phyloP scores from a whole-genome alignment of 1,140 invertebrate genomes.

The Coboldia fuscipes region DNA sequence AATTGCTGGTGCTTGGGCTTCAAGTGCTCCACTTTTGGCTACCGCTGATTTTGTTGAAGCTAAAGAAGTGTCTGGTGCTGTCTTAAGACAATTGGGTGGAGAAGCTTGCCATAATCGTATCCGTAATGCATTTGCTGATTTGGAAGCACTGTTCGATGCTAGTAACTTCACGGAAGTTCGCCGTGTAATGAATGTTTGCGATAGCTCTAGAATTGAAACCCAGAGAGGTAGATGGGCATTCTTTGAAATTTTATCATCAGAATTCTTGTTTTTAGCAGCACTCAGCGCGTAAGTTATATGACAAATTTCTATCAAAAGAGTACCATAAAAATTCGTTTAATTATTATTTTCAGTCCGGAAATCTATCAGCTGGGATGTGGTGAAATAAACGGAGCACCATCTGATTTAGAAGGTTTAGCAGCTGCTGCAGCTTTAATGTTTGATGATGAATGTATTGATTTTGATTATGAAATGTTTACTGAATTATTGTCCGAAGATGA shows the following conservation, averaged over 20 bases:
- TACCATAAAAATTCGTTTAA: too few relatives aligned
- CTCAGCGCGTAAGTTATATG: too few relatives aligned
- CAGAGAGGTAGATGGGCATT: not conserved
- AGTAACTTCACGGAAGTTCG: not conserved
- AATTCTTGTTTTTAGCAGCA: not conserved
- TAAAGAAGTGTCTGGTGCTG: not conserved
- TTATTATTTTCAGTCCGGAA: not conserved
- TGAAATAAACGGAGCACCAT: not conserved
- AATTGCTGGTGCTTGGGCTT: slow-evolving; percentile 41
- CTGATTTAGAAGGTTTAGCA: not conserved
- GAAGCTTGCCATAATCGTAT: not conserved
- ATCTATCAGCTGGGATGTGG: not conserved
- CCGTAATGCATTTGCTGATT: not conserved
- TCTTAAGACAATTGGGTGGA: not conserved
- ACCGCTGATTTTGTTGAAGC: slow-evolving; percentile 12
- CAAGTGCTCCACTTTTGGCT: slow-evolving; percentile 42
- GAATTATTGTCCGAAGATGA: not conserved
- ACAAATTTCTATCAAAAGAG: too few relatives aligned
- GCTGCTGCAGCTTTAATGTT: too few relatives aligned
- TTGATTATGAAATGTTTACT: not conserved
- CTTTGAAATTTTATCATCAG: not conserved
- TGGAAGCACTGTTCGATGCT: not conserved
- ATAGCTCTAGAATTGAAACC: slow-evolving; percentile 7
- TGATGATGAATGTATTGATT: not conserved
- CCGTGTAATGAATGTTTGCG: not conserved